phyloP scores from a whole-genome alignment of 2,113 vertebrate genomes.

The Cyprinus carpio region DNA sequence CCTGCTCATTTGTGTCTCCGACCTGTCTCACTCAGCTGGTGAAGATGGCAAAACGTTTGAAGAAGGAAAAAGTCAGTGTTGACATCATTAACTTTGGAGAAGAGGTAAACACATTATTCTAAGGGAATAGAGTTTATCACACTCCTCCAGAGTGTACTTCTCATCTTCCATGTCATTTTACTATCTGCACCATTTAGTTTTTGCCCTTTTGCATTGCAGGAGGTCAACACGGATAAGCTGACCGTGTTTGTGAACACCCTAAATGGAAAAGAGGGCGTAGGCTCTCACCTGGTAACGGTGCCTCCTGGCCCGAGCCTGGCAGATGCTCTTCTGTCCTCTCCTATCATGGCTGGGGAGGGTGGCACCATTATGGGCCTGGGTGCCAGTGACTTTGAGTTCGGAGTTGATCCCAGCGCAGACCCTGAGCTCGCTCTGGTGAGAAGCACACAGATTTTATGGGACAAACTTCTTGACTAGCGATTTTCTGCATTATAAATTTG shows the following conservation, averaged over 20 bases:
- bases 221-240: constrained; percentile 94
- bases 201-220: constrained; percentile 67
- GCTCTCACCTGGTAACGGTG: constrained; percentile 95
- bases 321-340: constrained; percentile 93
- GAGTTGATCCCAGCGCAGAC: constrained; percentile 93
- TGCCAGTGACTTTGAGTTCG: constrained; percentile 95
- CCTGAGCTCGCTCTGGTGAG: constrained; percentile 92
- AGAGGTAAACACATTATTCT: constrained; percentile 76
- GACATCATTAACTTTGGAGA: constrained; percentile 98
- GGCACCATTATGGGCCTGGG: constrained; percentile 92
- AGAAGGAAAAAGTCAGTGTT: constrained; percentile 97
- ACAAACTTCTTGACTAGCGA: neutral
- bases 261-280: constrained; percentile 92
- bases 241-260: constrained; percentile 92
- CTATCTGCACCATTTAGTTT: neutral
- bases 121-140: neutral
- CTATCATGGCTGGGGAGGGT: constrained; percentile 90
- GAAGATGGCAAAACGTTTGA: constrained; percentile 94
- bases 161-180: neutral
- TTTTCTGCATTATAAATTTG: neutral
- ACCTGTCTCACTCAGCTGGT: constrained; percentile 78
- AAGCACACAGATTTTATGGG: neutral
- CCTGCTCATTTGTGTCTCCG: neutral
- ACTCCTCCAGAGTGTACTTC: too few species aligned
- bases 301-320: constrained; percentile 93